Conservation (phyloP, 2,113 vertebrate genomes). For the Tylochromis polylepis region DNA sequence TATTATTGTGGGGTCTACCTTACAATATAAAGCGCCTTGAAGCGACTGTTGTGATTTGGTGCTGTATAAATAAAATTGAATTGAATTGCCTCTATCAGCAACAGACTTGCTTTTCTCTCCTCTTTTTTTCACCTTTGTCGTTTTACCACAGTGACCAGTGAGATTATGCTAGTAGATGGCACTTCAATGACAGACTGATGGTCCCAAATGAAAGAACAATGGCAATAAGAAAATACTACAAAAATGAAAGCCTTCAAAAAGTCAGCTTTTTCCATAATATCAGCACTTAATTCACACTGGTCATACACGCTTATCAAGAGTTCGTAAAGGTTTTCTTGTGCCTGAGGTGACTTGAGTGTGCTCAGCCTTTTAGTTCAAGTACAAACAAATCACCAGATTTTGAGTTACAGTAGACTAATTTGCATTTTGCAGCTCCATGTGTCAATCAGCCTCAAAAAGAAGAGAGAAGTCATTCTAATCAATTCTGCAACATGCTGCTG, state of each 20-base stretch:
- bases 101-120: background rate
- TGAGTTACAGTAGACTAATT: constrained; percentile 1
- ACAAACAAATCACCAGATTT: constrained; percentile 23
- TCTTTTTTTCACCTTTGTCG: constrained; percentile 12
- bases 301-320: background rate
- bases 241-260: background rate
- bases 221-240: background rate
- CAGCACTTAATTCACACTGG: background rate
- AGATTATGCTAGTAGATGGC: background rate
- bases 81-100: background rate
- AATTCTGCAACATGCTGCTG: constrained; percentile 26
- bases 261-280: background rate
- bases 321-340: background rate
- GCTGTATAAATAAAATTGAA: background rate
- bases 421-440: constrained; percentile 20
- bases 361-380: background rate
- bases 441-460: constrained; percentile 36
- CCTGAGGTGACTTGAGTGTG: background rate
- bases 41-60: background rate
- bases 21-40: background rate
- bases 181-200: constrained; percentile 1
- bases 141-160: background rate
- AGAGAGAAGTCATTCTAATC: constrained; percentile 25
- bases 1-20: background rate
- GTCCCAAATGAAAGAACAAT: background rate